Base-by-base conservation (phyloP, 2,888 invertebrate genomes). In the Arge pagana region DNA sequence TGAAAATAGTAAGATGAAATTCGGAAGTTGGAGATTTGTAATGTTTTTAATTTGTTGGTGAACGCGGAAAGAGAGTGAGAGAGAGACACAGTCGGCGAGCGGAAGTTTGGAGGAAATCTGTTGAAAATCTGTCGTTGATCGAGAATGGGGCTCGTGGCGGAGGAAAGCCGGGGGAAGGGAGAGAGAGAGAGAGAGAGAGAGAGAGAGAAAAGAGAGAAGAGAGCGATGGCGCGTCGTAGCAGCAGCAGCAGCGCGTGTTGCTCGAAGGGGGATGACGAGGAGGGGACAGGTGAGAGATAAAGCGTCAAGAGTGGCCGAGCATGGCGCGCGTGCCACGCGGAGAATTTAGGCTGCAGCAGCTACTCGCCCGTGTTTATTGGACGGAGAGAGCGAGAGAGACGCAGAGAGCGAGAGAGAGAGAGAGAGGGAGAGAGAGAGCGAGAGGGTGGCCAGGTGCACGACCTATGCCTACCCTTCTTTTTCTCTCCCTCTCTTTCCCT, bases 401-500 rank as follows among this genome's bases (percentile, higher is more conserved):
- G 21, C 35, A 31, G 21, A 48, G 26, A 41, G 24, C 43, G 48
- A 31, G 50, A 45, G 31, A 50, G 10, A 26, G 30, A 37, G 37
- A 19, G 13, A 30, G 16, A 8, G 31, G 8, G 16, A 15, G 21
- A 18, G 36, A 24, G 23, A 30, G 39, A n/a, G 43, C 18, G 21
- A 19, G 24, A 15, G 16, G 45, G 28, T 48, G 24, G 51, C 50
- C 53, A 43, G 39, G 56, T 54, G 52, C 48, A 53, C 53, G 11
- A 33, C 53, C 37, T 51, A 51, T 40, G 51, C 52, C 48, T 39
- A 21, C 37, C 31, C 18, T 23, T 40, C 52, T 36, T 28, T 45
- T 49, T 39, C 36, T 52, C 48, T 50, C 41, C 30, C 35, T 52
- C 52, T 45, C 48, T 48, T 49, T 53, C 42, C 53, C 24, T 50